A percentile compares a stretch with the other conserved stretches of the same genome.
Conservation (phyloP, 2,888 invertebrate species). For the Dichetophora obliterata region DNA sequence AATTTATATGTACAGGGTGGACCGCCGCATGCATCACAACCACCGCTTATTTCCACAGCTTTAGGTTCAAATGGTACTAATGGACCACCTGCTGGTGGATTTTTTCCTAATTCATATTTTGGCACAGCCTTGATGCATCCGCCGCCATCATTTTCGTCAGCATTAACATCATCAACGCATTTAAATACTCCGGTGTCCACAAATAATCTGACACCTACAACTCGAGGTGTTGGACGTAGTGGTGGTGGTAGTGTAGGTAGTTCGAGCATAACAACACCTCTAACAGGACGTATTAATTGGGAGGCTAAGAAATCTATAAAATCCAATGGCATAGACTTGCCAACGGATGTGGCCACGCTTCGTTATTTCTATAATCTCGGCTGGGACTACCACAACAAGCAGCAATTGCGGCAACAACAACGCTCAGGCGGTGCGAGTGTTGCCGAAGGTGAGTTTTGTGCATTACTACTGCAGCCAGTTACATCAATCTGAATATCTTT, state of each 20-base stretch:
- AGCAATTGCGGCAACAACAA: conserved; percentile 29
- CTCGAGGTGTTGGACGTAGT: background rate
- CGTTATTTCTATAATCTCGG: conserved; percentile 80
- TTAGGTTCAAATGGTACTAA: background rate
- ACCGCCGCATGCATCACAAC: conserved; percentile 34
- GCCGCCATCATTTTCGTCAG: background rate
- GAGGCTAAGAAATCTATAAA: conserved; percentile 60
- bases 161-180: background rate
- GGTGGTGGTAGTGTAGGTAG: conserved; percentile 24
- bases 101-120: conserved; percentile 9
- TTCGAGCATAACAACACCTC: conserved; percentile 40
- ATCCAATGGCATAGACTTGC: conserved; percentile 61
- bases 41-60: conserved; percentile 19
- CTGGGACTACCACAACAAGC: conserved; percentile 68
- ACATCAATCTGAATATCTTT: background rate
- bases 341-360: conserved; percentile 73
- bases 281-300: conserved; percentile 54
- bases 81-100: background rate
- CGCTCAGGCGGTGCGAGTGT: background rate
- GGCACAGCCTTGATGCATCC: background rate
- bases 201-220: conserved; percentile 10
- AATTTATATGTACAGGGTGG: conserved; percentile 50
- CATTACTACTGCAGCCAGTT: too few relatives aligned
- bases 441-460: background rate
- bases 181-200: background rate